phyloP scores from a whole-genome alignment of 30 jellyfish, hydroid and myxozoan species.

The Pelagia noctiluca region DNA sequence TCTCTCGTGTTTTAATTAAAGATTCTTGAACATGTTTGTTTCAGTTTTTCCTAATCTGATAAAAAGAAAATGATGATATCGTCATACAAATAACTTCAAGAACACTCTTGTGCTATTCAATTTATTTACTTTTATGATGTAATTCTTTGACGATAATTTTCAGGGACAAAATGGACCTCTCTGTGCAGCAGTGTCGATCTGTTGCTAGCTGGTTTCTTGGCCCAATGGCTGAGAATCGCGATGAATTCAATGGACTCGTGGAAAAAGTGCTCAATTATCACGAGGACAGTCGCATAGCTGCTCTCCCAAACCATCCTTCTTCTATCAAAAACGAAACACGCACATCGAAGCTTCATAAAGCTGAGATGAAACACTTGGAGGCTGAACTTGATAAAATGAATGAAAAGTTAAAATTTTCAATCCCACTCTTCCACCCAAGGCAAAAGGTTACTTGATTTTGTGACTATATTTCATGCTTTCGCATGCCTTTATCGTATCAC shows the following conservation, averaged over 20 bases:
- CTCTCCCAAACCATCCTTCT: constrained; percentile 67
- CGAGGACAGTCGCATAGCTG: constrained; percentile 54
- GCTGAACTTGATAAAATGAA: constrained; percentile 29
- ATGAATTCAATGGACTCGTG: constrained; percentile 30
- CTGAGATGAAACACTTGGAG: constrained; percentile 37
- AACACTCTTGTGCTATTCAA: too few relatives aligned
- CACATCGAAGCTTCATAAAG: constrained; percentile 27
- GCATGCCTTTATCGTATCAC: too few relatives aligned
- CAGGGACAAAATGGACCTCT: too few relatives aligned
- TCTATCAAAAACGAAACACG: constrained; percentile 50
- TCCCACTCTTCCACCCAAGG: constrained; percentile 71
- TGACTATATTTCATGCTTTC: neutral
- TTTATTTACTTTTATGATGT: too few relatives aligned
- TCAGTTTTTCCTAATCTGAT: too few relatives aligned
- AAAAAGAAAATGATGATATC: too few relatives aligned
- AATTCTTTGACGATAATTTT: too few relatives aligned
- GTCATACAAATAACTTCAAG: too few relatives aligned
- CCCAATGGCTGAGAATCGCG: constrained; percentile 79
- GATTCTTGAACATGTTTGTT: too few relatives aligned
- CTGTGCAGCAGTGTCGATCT: constrained; percentile 61
- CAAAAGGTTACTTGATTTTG: constrained; percentile 40
- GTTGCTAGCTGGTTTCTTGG: constrained; percentile 83
- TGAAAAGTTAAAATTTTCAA: constrained; percentile 33
- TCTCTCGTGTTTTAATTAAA: too few relatives aligned
- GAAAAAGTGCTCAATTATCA: constrained; percentile 25